A percentile compares a stretch with the other conserved stretches of the same genome.
Conservation (phyloP, 2,113 vertebrate genomes). For the Sinocyclocheilus rhinocerous region DNA sequence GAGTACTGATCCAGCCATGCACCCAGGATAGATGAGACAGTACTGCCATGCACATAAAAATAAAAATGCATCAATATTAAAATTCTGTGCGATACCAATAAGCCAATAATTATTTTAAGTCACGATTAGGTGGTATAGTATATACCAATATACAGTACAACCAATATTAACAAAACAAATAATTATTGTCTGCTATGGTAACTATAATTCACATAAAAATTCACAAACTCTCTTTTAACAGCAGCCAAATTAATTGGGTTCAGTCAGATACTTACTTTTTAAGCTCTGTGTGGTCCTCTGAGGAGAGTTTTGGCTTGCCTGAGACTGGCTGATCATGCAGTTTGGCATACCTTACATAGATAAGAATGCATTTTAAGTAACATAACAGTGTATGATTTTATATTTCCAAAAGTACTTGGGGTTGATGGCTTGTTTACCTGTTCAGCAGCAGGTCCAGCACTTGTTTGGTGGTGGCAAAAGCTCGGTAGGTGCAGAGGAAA, state of each 20-base stretch:
- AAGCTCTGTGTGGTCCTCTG: conserved; percentile 87
- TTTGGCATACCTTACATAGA: conserved; percentile 83
- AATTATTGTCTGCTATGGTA: neutral
- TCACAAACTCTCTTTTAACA: too few relatives aligned
- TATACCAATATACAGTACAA: too few relatives aligned
- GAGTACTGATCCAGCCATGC: conserved; percentile 99
- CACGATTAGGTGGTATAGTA: too few relatives aligned
- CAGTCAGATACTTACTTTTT: conserved; percentile 82
- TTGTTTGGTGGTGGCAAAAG: conserved; percentile 92
- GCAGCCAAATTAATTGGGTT: neutral
- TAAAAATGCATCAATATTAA: neutral
- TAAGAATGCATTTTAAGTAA: neutral
- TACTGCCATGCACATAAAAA: conserved; percentile 69
- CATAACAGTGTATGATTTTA: neutral
- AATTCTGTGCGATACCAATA: neutral
- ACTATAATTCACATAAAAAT: neutral
- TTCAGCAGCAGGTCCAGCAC: conserved; percentile 96
- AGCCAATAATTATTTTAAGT: neutral
- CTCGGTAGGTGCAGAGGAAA: conserved; percentile 97
- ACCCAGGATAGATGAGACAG: conserved; percentile 95
- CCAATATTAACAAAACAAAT: neutral
- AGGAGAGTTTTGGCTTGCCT: conserved; percentile 77
- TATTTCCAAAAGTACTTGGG: neutral
- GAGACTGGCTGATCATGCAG: conserved; percentile 80
- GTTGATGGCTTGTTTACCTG: conserved; percentile 70